These are phyloP conservation scores for Slavum lentiscoides DNA, from an alignment of 2,888 invertebrate species.

Conservation along the genomic window DNA sequence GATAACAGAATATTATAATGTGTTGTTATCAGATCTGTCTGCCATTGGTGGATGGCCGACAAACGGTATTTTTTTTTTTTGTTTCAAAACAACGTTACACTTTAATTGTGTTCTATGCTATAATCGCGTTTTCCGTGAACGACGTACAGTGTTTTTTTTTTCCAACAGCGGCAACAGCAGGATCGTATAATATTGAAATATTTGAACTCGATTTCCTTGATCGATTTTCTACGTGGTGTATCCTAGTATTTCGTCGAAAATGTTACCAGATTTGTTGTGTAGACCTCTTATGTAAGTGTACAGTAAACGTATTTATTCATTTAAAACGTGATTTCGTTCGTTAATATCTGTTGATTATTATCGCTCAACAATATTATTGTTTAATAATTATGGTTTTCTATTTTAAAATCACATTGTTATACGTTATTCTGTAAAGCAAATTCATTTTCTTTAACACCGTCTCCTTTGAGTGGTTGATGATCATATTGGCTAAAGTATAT, in stretches of 20 bases:
- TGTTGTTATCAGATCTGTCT: background rate
- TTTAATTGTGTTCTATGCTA: too few relatives aligned
- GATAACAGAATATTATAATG: conserved; percentile 22
- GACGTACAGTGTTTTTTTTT: background rate
- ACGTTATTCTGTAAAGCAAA: too few relatives aligned
- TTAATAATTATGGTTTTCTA: background rate
- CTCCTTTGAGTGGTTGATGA: too few relatives aligned
- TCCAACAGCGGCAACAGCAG: background rate
- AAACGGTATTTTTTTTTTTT: conserved; percentile 33
- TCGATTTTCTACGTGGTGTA: background rate
- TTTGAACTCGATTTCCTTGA: background rate
- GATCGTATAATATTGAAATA: background rate
- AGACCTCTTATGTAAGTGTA: conserved; percentile 36
- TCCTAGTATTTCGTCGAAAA: background rate
- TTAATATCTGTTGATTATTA: background rate
- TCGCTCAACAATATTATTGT: background rate
- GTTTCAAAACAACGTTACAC: conserved; percentile 40
- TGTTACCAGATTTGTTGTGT: conserved; percentile 44
- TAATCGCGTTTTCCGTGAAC: too few relatives aligned
- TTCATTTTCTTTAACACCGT: too few relatives aligned
- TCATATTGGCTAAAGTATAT: too few relatives aligned
- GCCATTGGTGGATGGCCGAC: conserved; percentile 23
- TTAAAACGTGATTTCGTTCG: background rate
- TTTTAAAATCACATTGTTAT: background rate
- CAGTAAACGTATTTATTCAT: background rate